phyloP scores from a whole-genome alignment of 2,888 invertebrate genomes.

The Alloplasta piceator region DNA sequence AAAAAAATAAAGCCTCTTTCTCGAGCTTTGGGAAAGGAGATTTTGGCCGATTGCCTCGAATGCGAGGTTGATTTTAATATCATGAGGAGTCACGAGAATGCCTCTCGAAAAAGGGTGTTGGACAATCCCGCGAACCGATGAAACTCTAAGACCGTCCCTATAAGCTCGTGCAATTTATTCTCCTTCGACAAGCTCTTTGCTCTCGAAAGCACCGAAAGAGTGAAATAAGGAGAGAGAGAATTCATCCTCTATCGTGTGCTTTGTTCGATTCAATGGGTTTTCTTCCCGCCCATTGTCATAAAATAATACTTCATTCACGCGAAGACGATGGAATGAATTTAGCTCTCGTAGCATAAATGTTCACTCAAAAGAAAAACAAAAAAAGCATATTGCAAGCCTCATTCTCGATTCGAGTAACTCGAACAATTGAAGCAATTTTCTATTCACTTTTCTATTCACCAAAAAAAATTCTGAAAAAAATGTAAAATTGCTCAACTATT shows the following conservation, averaged over 20 bases:
- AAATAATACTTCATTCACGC: constrained; percentile 31
- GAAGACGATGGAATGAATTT: constrained; percentile 36
- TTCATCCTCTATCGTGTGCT: neutral
- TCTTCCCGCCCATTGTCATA: constrained; percentile 36
- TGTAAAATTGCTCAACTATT: too few relatives aligned
- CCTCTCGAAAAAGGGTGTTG: constrained; percentile 16
- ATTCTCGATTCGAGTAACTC: too few relatives aligned
- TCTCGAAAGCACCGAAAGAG: constrained; percentile 14
- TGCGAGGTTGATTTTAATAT: constrained; percentile 13
- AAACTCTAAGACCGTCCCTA: constrained; percentile 25
- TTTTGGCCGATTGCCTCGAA: constrained; percentile 1
- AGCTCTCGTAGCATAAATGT: constrained; percentile 6
- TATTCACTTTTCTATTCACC: neutral
- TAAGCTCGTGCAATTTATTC: constrained; percentile 54
- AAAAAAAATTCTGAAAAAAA: too few relatives aligned
- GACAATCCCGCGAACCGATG: constrained; percentile 52
- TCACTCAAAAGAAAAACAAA: neutral
- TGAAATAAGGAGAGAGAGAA: too few relatives aligned
- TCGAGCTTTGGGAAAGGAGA: constrained; percentile 3
- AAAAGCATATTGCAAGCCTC: too few relatives aligned
- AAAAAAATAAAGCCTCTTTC: neutral
- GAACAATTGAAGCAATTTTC: neutral
- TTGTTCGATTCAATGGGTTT: constrained; percentile 45
- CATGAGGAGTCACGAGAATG: constrained; percentile 13
- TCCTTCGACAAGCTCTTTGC: constrained; percentile 49